phyloP scores from a whole-genome alignment of 1,140 invertebrate genomes.

The Drosophila repleta region DNA sequence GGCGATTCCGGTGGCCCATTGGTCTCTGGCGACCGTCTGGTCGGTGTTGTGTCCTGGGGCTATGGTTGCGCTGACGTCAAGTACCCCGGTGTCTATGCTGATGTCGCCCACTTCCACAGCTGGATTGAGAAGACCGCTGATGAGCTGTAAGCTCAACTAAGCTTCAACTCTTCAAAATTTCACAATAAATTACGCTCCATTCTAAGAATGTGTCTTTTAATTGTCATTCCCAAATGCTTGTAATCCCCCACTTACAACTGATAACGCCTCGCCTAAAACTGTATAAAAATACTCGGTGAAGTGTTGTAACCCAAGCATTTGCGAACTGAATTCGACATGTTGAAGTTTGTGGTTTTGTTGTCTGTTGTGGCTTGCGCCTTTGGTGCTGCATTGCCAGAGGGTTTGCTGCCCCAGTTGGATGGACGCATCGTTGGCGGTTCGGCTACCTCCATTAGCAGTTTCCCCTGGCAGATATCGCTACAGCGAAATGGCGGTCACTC shows the following conservation, averaged over 20 bases:
- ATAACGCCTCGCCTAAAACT: slow-evolving; percentile 9
- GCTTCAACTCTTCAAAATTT: slow-evolving; percentile 3
- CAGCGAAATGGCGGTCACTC: slow-evolving; percentile 84
- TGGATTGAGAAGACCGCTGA: slow-evolving; percentile 79
- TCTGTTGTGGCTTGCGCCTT: slow-evolving; percentile 66
- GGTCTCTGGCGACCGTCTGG: slow-evolving; percentile 64
- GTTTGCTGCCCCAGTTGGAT: slow-evolving; percentile 72
- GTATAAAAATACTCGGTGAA: slow-evolving; percentile 15
- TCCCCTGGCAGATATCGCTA: slow-evolving; percentile 86
- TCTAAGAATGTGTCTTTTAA: slow-evolving; percentile 10
- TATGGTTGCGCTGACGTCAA: slow-evolving; percentile 85
- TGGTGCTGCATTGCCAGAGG: slow-evolving; percentile 62
- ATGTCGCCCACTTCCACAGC: slow-evolving; percentile 80
- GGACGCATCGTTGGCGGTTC: slow-evolving; percentile 85
- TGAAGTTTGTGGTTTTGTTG: slow-evolving; percentile 75
- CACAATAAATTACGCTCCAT: slow-evolving; percentile 23
- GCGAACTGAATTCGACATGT: slow-evolving; percentile 38
- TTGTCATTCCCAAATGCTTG: slow-evolving; percentile 22
- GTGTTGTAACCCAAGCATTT: slow-evolving; percentile 20
- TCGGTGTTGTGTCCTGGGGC: slow-evolving; percentile 88
- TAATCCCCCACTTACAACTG: slow-evolving; percentile 10
- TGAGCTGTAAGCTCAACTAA: slow-evolving; percentile 43
- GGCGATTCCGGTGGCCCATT: slow-evolving; percentile 85
- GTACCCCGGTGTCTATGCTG: slow-evolving; percentile 87
- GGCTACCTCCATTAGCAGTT: slow-evolving; percentile 84